Base-by-base conservation (phyloP, 1,140 invertebrate genomes). In the Trigoniulus corallinus region DNA sequence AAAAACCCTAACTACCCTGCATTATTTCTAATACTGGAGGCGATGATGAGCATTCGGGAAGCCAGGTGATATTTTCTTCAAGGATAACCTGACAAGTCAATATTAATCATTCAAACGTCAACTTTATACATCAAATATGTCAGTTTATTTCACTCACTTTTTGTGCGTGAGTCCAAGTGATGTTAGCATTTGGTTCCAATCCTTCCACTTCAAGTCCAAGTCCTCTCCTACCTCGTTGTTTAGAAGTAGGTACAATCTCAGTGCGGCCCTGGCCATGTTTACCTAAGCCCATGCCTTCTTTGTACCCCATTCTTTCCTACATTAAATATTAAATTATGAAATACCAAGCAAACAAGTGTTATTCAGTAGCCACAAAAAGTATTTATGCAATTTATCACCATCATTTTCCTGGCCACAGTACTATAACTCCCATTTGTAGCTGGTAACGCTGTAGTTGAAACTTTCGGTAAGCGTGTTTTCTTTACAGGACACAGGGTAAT, bases 221-320 rank as follows among this genome's bases (percentile, higher is more conserved):
- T 61, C 91, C 91, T 61, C 82, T 67, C 48, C 84, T 71, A 1
- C 88, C 88, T 62, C 80, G 77, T 63, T 94, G 88, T 44, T 75
- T 78, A 0, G 81, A 80, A 3, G 82, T 74, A 59, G 83, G 76
- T 1, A 96, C 74, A 3, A 88, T 86, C 49, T 82, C 76, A 0
- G 79, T 68, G 25, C 78, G 69, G 53, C 91, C 92, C 68, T 93
- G 84, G 34, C 75, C 75, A 62, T 79, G 64, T 71, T 88, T 92
- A 53, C 92, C 92, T 40, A 96, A 71, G 63, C 91, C 92, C 69
- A 76, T 76, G 12, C 89, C 88, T 55, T 76, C 58, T 57, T 71
- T 63, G 57, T 71, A 71, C 55, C 82, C 82, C 82, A 84, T 84
- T 54, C 72, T 80, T 57, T 67, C 68, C 78, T 54, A n/a, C n/a